Evolutionary conservation across 2,888 invertebrate species (phyloP).

Genomic region (Ctena decussata): DNA sequence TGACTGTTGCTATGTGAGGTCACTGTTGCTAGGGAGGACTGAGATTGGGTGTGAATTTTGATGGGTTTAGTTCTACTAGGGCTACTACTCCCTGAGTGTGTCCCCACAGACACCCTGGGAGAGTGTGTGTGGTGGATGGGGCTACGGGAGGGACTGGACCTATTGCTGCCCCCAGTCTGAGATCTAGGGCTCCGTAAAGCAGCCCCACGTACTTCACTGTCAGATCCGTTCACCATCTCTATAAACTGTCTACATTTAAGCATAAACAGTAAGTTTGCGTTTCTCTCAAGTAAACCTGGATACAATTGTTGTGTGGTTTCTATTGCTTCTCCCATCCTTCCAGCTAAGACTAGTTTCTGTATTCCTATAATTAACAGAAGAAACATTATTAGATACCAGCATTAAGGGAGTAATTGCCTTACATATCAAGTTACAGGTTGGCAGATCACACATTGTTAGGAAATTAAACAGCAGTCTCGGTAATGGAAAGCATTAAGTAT

Average conservation of each 20-base stretch:
- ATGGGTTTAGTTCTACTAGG: conserved; percentile 77
- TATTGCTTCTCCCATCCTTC: conserved; percentile 98
- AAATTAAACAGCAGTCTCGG: too few species aligned
- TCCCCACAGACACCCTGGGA: conserved; percentile 58
- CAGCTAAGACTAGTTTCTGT: conserved; percentile 95
- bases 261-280: conserved; percentile 97
- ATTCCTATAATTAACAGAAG: conserved; percentile 90
- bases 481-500: too few species aligned
- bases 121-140: conserved; percentile 81
- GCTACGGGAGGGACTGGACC: conserved; percentile 85
- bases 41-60: conserved; percentile 64
- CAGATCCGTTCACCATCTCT: conserved; percentile 93
- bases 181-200: conserved; percentile 84
- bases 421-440: too few species aligned
- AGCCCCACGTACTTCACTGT: conserved; percentile 89
- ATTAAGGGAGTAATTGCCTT: too few species aligned
- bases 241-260: conserved; percentile 99
- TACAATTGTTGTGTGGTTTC: conserved; percentile 95
- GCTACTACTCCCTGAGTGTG: conserved; percentile 77
- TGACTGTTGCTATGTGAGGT: conserved; percentile 60
- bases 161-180: conserved; percentile 82
- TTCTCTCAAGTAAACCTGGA: conserved; percentile 96
- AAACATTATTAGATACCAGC: too few species aligned
- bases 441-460: too few species aligned
- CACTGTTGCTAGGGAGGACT: conserved; percentile 42